Evolutionary conservation across 2,888 invertebrate species (phyloP), one percentile per base, ranked within the genome.

Genomic region (Philereme vetulata): DNA sequence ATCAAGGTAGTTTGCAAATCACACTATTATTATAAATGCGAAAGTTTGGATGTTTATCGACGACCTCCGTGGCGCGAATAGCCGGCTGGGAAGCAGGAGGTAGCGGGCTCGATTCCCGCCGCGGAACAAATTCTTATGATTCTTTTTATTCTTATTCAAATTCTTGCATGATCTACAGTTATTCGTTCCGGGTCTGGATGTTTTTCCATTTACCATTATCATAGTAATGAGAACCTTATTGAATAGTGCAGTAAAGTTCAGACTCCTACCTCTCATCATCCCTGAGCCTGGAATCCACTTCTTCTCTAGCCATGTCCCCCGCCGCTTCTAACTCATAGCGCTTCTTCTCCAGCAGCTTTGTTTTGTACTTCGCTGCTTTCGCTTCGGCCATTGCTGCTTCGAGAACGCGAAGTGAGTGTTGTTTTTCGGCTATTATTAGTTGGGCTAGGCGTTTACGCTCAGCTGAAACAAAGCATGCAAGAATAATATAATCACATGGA

Each of bases 351-450:
- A 88, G 78, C 60, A 78, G 78, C 58, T 83, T 85, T 4, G 81
- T 75, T 63, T 76, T 84, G 36, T 70, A 75, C 64, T 87, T 88
- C 33, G 86, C 85, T 0, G 85, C 90, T 60, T 88, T 86, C 0
- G 92, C 85, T 68, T 92, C 92, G 0, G 89, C 88, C 86, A 91
- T 90, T 0, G 92, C 92, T 0, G 88, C 89, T 68, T 91, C 90
- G 5, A 92, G 69, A 1, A 91, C 89, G 48, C 89, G 74, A 4
- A 91, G 67, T 0, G 90, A 90, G 63, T 92, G 92, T 56, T 92
- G 91, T 58, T 92, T 91, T 58, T 91, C 92, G 0, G 89, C 90
- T 72, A 90, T 81, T 76, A 91, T 90, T n/a, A 92, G 71, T 57
- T 91, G 91, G 0, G 90, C 88, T 32, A 92, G 68, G 32, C 92